phyloP scores from a whole-genome alignment of 2,888 invertebrate genomes.

The Callosobruchus maculatus region DNA sequence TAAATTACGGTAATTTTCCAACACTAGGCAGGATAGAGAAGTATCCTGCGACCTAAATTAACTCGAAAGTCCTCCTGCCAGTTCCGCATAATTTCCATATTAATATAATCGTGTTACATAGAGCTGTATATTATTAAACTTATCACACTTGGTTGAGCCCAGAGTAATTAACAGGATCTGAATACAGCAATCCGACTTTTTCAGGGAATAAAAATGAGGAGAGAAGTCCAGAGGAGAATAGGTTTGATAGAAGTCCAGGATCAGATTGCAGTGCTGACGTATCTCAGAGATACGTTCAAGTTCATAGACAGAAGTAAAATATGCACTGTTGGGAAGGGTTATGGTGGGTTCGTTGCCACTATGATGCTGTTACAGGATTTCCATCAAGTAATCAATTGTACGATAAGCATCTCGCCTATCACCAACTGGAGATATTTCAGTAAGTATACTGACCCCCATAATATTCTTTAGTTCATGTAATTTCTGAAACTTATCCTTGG shows the following conservation, averaged over 20 bases:
- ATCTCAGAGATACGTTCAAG: slow-evolving; percentile 72
- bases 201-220: slow-evolving; percentile 49
- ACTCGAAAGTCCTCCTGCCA: no score
- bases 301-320: slow-evolving; percentile 79
- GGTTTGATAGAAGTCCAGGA: slow-evolving; percentile 65
- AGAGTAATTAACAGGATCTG: no score
- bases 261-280: slow-evolving; percentile 60
- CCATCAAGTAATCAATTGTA: slow-evolving; percentile 75
- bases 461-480: background rate
- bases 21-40: no score
- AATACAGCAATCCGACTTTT: no score
- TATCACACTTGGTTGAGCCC: no score
- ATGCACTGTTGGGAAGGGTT: slow-evolving; percentile 84
- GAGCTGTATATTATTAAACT: no score
- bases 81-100: no score
- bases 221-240: slow-evolving; percentile 66
- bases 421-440: slow-evolving; percentile 80
- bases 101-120: no score
- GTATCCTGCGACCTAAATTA: no score
- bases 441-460: slow-evolving; percentile 44
- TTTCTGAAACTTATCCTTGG: no score
- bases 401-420: slow-evolving; percentile 82
- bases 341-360: slow-evolving; percentile 82
- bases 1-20: no score
- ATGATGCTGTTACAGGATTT: slow-evolving; percentile 77